Evolutionary conservation across 1,140 invertebrate species (phyloP), one percentile per base, ranked within the genome.

Genomic region (Cyclina sinensis): DNA sequence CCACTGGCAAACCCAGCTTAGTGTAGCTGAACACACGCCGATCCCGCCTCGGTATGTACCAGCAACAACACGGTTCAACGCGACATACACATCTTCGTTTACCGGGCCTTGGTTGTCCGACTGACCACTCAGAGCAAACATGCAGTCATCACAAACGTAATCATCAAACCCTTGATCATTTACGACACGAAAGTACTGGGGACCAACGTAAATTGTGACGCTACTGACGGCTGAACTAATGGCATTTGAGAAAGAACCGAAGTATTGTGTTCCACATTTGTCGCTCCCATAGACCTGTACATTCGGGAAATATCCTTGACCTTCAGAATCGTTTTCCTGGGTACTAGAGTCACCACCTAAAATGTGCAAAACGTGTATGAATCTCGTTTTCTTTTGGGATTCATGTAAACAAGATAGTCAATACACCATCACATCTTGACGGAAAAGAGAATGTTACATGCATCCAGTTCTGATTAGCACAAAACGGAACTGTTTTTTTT

Each of bases 81-180:
- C 70, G n/a, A 74, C 18, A 21, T 74, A 74, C 7, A 74, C n/a
- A 74, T 74, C 70, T 27, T 74, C 70, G 43, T 74, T 74, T 7
- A 74, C 12, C 24, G 65, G 65, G 3, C 70, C 70, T 30, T 74
- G 3, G 9, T 9, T 74, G 70, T 74, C 70, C 12, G 32, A 11
- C 35, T 39, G 35, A 27, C 70, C 70, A 18, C 16, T 37, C 37
- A 74, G 43, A 35, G 35, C 35, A 39, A 24, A 74, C 16, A 74
- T 11, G 39, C 70, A 74, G 2, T 4, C 4, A n/a, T 30, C 7
- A 46, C 70, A 74, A 30, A 39, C 21, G 14, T 3, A 21, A 2
- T 74, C 70, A 4, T 39, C 37, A 5, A 43, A 30, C 1, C 70
- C 70, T 24, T 39, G 18, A n/a, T 74, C 43, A n/a, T 39, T 74